These are phyloP conservation scores for Gallinago paraguaiae DNA, from an alignment of 2,113 vertebrate genomes.

Conservation along the genomic window DNA sequence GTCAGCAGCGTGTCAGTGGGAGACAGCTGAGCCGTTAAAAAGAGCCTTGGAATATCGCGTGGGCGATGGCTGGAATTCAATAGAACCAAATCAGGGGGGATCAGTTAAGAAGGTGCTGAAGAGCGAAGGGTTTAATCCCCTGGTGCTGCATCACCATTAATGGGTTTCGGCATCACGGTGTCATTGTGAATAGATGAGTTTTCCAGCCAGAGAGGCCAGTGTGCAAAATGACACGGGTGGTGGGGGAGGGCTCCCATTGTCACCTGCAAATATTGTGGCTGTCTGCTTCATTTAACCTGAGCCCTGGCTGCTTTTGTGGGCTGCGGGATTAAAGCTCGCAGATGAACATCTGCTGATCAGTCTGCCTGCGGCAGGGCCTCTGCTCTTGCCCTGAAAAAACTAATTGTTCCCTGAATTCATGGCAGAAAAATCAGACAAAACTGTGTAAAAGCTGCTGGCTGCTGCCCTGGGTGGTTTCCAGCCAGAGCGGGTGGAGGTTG, in stretches of 20 bases:
- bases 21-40: conserved; percentile 21
- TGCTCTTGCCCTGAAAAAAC: neutral
- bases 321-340: neutral
- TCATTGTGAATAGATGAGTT: neutral
- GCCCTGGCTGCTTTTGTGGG: neutral
- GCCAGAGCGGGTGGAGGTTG: neutral
- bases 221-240: neutral
- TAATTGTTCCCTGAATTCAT: neutral
- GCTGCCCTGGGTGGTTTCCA: neutral
- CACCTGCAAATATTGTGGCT: neutral
- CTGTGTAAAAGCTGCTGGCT: neutral
- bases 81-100: neutral
- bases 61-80: neutral
- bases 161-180: neutral
- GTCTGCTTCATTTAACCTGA: neutral
- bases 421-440: neutral
- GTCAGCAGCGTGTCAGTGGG: neutral
- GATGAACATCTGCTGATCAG: rapidly evolving
- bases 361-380: neutral
- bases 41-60: neutral
- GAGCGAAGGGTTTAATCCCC: neutral
- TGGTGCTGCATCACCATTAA: neutral
- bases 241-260: neutral
- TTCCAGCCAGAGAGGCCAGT: neutral
- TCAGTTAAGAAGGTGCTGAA: neutral